A percentile compares a stretch with the other conserved stretches of the same genome.
These are phyloP conservation scores for Pheucticus melanocephalus DNA, from an alignment of 2,113 vertebrate species.

Conservation along the genomic window DNA sequence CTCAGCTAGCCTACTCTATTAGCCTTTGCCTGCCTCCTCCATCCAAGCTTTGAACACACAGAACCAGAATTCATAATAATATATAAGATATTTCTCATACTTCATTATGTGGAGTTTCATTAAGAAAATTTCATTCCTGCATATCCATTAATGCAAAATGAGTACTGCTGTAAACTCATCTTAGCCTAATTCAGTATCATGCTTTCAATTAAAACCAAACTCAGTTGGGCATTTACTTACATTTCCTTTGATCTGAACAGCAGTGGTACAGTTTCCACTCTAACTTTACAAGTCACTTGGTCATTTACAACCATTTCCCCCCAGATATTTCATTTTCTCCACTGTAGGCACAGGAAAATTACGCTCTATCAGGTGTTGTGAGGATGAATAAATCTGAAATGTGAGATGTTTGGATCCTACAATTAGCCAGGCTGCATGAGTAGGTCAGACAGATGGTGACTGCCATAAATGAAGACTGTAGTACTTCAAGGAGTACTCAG, in stretches of 20 bases:
- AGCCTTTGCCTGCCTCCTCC: background rate
- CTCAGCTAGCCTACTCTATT: background rate
- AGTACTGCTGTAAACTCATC: background rate
- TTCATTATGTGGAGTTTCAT: background rate
- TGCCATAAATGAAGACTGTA: background rate
- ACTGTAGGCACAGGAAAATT: background rate
- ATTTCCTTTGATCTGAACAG: background rate
- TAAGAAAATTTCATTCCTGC: background rate
- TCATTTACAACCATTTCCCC: background rate
- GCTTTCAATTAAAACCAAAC: background rate
- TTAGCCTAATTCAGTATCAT: background rate
- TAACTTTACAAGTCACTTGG: background rate
- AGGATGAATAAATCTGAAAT: background rate
- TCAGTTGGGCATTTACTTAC: background rate
- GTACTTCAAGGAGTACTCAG: background rate
- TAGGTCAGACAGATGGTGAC: background rate
- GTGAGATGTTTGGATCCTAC: background rate
- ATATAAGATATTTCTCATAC: background rate
- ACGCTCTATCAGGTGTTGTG: background rate
- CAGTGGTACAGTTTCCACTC: background rate
- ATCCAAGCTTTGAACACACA: background rate
- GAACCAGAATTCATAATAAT: background rate
- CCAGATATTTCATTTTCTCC: background rate
- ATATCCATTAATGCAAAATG: background rate
- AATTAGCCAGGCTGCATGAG: background rate